These are phyloP conservation scores for Argyrosomus regius DNA, from an alignment of 2,797 vertebrate species.

Conservation along the genomic window DNA sequence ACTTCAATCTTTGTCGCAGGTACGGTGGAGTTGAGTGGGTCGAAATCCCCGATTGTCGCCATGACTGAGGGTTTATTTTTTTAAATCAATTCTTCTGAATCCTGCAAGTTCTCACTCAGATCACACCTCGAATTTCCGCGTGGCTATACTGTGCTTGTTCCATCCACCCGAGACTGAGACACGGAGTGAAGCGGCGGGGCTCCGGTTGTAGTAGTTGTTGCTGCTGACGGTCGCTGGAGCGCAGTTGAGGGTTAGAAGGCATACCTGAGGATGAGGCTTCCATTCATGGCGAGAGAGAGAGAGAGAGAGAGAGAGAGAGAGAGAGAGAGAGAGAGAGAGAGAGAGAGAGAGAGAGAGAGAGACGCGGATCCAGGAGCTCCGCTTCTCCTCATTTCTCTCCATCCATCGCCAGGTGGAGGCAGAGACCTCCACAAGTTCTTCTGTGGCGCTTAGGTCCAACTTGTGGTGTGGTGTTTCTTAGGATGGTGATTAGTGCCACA, in stretches of 20 bases:
- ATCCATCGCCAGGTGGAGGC: constrained; percentile 76
- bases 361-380: constrained; percentile 3
- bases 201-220: constrained; percentile 9
- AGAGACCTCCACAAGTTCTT: constrained; percentile 45
- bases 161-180: constrained; percentile 15
- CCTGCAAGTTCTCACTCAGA: constrained; percentile 55
- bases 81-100: constrained; percentile 44
- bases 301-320: constrained; percentile 6
- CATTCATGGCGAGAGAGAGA: constrained; percentile 55
- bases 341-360: too few relatives aligned
- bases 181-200: background rate
- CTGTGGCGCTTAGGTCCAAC: background rate
- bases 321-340: constrained; percentile 17
- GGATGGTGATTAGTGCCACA: background rate
- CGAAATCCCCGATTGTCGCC: constrained; percentile 92
- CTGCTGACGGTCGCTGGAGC: constrained; percentile 42
- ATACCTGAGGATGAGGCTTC: constrained; percentile 73
- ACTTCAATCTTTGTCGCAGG: constrained; percentile 96
- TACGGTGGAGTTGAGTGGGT: constrained; percentile 88
- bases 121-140: background rate
- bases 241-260: constrained; percentile 48
- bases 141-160: background rate
- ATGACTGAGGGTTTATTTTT: constrained; percentile 71
- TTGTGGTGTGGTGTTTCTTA: background rate
- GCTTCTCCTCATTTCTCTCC: constrained; percentile 34